Conservation (phyloP, 2,113 vertebrate species). For the Scolopax mira region DNA sequence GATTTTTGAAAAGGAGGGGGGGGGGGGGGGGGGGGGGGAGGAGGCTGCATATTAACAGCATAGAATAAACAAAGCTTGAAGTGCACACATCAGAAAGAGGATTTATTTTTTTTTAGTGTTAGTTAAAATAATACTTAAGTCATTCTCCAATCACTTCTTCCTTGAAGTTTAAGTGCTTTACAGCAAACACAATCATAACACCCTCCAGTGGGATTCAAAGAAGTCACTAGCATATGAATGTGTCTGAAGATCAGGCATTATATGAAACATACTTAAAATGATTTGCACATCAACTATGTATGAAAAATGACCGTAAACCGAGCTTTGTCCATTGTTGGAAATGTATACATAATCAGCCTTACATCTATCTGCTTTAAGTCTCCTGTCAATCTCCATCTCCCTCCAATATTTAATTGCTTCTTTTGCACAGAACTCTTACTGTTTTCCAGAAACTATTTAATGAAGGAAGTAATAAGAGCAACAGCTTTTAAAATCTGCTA, state of each 20-base stretch:
- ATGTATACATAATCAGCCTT: background rate
- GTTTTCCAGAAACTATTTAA: background rate
- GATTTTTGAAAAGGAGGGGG: background rate
- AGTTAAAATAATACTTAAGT: conserved; percentile 46
- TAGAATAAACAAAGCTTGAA: background rate
- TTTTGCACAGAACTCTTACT: background rate
- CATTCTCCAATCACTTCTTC: background rate
- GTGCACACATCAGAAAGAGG: background rate
- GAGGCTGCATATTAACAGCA: conserved; percentile 9
- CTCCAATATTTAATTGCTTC: background rate
- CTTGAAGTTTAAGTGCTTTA: conserved; percentile 47
- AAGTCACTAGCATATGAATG: background rate
- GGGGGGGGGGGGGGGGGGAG: background rate
- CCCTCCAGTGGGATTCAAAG: background rate
- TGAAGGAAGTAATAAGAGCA: background rate
- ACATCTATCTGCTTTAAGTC: background rate
- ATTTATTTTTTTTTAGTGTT: background rate
- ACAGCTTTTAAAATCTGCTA: background rate
- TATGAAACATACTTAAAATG: background rate
- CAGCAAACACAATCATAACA: background rate
- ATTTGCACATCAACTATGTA: background rate
- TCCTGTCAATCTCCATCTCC: background rate
- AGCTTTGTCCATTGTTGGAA: conserved; percentile 8
- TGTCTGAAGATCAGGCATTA: background rate
- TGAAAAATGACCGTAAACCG: background rate